Evolutionary conservation across 2,797 vertebrate species (phyloP).

Genomic region (Tapirus indicus): DNA sequence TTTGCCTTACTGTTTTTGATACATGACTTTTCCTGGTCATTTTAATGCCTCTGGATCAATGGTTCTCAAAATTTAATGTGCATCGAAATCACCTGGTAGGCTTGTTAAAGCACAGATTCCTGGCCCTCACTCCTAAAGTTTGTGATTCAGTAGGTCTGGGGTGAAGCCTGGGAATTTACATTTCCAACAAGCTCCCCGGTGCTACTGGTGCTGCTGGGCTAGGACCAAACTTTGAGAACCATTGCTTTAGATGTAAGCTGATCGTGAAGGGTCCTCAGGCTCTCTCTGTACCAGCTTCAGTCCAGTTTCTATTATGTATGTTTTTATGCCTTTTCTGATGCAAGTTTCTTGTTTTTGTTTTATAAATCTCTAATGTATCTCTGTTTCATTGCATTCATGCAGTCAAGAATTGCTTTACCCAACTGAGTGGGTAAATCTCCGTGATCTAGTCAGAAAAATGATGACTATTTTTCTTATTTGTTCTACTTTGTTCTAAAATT

Average conservation of each 20-base stretch:
- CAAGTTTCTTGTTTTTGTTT: not conserved
- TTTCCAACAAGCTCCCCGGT: not conserved
- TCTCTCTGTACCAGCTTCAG: not conserved
- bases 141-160: not conserved
- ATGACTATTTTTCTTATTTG: not conserved
- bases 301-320: not conserved
- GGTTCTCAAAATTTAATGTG: not conserved
- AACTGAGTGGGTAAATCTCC: not conserved
- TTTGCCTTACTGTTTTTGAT: not conserved
- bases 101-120: not conserved
- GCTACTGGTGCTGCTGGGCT: not conserved
- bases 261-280: not conserved
- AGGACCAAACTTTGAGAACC: not conserved
- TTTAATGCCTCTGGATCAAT: not conserved
- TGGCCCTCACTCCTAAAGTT: not conserved
- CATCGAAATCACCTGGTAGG: not conserved
- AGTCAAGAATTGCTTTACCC: not conserved
- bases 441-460: not conserved
- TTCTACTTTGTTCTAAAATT: not conserved
- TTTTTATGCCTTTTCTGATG: constrained; percentile 29
- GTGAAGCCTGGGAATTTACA: not conserved
- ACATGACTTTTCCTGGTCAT: not conserved
- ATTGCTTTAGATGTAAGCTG: not conserved
- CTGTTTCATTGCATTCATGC: not conserved
- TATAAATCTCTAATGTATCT: not conserved